Conservation (phyloP, 1,140 invertebrate species). For the Drosophila sproati region DNA sequence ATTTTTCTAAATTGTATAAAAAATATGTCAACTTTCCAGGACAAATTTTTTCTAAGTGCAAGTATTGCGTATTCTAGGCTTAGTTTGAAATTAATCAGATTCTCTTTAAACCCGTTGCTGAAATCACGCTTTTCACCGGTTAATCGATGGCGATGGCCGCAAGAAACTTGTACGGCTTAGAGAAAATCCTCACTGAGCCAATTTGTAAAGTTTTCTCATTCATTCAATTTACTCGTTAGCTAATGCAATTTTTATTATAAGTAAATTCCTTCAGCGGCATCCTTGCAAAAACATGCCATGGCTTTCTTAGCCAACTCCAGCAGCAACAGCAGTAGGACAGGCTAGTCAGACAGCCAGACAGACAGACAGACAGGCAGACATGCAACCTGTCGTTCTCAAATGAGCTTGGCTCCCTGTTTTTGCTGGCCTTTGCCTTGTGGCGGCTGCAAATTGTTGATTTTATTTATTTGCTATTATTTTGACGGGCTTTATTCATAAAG, state of each 20-base stretch:
- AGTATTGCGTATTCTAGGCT: not conserved
- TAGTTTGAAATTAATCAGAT: conserved; percentile 10
- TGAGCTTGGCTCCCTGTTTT: conserved; percentile 10
- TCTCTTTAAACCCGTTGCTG: not conserved
- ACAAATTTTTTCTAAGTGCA: too few species aligned
- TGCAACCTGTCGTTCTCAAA: too few species aligned
- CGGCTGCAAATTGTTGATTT: conserved; percentile 46
- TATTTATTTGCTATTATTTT: conserved; percentile 50
- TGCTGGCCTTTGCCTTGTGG: conserved; percentile 36
- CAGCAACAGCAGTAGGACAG: not conserved
- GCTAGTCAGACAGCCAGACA: not conserved
- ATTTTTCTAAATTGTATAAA: not conserved
- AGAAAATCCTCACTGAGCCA: conserved; percentile 44
- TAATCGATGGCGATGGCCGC: not conserved
- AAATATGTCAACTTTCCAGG: too few species aligned
- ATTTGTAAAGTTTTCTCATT: conserved; percentile 38
- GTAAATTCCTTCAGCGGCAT: conserved; percentile 35
- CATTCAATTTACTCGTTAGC: conserved; percentile 71
- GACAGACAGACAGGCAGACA: not conserved
- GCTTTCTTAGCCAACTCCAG: conserved; percentile 12
- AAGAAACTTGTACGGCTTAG: not conserved
- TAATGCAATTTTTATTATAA: conserved; percentile 68
- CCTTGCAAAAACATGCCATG: not conserved
- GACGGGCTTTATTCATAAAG: not conserved
- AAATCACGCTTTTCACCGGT: conserved; percentile 9